Percentiles rank a stretch among this genome's conserved stretches.
Evolutionary conservation across 92 coral and sea anemone genomes (phyloP).

Genomic region (Siderastrea siderea): DNA sequence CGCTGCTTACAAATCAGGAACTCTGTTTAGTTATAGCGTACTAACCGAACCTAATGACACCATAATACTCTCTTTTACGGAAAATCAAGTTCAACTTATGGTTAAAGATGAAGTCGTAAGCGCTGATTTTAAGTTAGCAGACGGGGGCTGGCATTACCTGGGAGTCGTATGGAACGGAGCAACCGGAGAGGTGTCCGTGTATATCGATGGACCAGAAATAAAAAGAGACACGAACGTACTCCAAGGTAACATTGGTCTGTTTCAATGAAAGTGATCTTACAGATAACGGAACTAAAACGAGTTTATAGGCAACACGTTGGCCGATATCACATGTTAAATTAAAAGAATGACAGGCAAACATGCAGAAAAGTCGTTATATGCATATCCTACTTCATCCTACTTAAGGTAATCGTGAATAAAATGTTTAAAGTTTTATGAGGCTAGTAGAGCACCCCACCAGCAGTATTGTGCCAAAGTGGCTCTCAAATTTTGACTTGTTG

Average conservation of each 20-base stretch:
- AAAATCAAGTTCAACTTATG: slow-evolving; percentile 22
- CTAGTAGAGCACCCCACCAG: too few relatives aligned
- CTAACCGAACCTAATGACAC: slow-evolving; percentile 42
- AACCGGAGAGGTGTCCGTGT: slow-evolving; percentile 39
- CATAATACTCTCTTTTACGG: slow-evolving; percentile 53
- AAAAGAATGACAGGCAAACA: too few relatives aligned
- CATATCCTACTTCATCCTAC: too few relatives aligned
- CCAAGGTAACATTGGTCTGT: neutral
- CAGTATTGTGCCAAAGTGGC: too few relatives aligned
- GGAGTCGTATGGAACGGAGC: slow-evolving; percentile 64
- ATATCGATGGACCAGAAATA: slow-evolving; percentile 48
- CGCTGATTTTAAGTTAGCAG: slow-evolving; percentile 44
- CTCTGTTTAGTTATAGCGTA: slow-evolving; percentile 71
- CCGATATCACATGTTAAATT: too few relatives aligned
- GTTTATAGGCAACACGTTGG: too few relatives aligned
- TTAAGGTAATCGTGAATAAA: too few relatives aligned
- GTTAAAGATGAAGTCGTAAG: slow-evolving; percentile 46
- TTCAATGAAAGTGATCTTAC: too few relatives aligned
- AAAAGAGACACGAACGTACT: neutral
- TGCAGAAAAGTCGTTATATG: too few relatives aligned
- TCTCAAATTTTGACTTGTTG: too few relatives aligned
- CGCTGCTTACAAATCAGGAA: slow-evolving; percentile 53
- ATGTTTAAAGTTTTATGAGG: too few relatives aligned
- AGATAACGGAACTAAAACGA: too few relatives aligned
- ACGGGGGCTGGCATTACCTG: slow-evolving; percentile 70